A percentile compares a stretch with the other conserved stretches of the same genome.
Conservation (phyloP, 2,797 vertebrate genomes). For the Eremophila alpestris region DNA sequence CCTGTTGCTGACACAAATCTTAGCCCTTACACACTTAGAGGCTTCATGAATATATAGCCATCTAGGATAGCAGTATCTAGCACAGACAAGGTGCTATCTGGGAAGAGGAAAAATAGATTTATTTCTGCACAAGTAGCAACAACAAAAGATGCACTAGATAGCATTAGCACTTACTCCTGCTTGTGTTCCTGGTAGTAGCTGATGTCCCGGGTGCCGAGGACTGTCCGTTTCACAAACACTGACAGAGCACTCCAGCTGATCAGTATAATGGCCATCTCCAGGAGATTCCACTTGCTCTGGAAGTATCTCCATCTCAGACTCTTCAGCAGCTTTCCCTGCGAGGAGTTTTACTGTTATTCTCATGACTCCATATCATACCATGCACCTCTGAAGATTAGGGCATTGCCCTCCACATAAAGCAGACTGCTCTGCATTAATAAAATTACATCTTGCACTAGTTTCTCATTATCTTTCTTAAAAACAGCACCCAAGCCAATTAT, state of each 20-base stretch:
- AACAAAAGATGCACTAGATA: not conserved
- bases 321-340: constrained; percentile 86
- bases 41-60: not conserved
- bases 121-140: not conserved
- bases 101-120: not conserved
- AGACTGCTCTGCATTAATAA: not conserved
- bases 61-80: not conserved
- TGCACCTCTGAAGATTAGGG: not conserved
- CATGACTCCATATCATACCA: rapidly evolving
- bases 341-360: not conserved
- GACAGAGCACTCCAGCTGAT: constrained; percentile 90
- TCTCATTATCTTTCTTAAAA: not conserved
- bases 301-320: constrained; percentile 87
- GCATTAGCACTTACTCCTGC: constrained; percentile 80
- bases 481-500: not conserved
- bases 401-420: not conserved
- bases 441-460: not conserved
- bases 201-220: constrained; percentile 86
- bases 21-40: not conserved
- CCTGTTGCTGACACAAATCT: not conserved
- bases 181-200: constrained; percentile 84
- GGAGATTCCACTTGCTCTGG: constrained; percentile 89
- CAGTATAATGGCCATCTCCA: constrained; percentile 88
- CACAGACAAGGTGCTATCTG: not conserved
- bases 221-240: constrained; percentile 88